Base-by-base conservation (phyloP, 1,140 invertebrate genomes). In the Solenopsis fugax region DNA sequence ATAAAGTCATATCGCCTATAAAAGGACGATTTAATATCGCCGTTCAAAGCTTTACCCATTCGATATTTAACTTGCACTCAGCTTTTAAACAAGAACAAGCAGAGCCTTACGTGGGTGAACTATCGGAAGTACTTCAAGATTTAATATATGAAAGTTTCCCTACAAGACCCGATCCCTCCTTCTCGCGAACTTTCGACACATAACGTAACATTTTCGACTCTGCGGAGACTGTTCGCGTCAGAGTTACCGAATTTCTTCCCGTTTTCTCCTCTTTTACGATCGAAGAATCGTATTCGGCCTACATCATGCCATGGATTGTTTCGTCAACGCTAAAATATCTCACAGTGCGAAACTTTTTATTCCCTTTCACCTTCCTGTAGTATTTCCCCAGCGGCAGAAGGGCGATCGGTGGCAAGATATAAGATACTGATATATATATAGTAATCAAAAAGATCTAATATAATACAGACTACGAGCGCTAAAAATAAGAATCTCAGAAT, bases 11-110 rank as follows among this genome's bases (percentile, higher is more conserved):
- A 18, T 52, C 12, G 7, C 34, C 16, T 80, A 41, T 41, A 54
- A 69, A 67, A 65, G 48, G n/a, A 52, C 52, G 54, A 73, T 84
- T 84, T 29, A 75, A 84, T 84, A 84, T 84, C 41, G 54, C 24
- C 7, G 37, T 69, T 69, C 2, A 10, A 18, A 4, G 69, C 41
- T 34, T 48, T 21, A 41, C 34, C 10, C 45, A n/a, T n/a, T 45
- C 24, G 0, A 75, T 50, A 69, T 75, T 60, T 62, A 62, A 50
- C 54, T 84, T 62, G 54, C 29, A 60, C n/a, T 73, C 54, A 18
- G 41, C 56, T 75, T 37, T 84, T 75, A 84, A 84, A 84, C n/a
- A 84, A 21, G 54, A 71, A 12, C 21, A 37, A 56, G 21, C 21
- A 7, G 16, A 29, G 48, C 7, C 29, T 7, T 67, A 18, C 67